Evolutionary conservation across 2,797 vertebrate species (phyloP), one percentile per base, ranked within the genome.

Genomic region (Clarias platycephalus): DNA sequence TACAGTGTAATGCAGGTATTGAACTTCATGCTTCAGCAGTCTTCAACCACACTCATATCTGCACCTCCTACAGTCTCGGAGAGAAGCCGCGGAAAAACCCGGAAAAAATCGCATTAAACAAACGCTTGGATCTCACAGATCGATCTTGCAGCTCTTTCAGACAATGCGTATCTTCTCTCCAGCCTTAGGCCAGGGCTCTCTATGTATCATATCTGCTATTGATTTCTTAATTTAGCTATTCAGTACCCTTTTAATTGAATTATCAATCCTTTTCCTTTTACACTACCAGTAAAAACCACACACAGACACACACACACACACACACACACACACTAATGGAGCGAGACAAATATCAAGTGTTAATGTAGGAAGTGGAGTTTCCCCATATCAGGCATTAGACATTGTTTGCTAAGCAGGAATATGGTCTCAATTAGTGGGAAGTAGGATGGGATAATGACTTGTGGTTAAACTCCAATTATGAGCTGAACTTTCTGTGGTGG

Each of bases 1-100:
- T 95, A 94, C 94, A 92, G 92, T 90, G 88, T 91, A 84, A 90
- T 92, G 93, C 92, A 90, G 89, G 88, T 93, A 94, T 93, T 92
- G 93, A 95, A 92, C 91, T 86, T 83, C 83, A 92, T 93, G 93
- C 91, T 93, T 95, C 93, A 94, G 94, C 93, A 94, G 88, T 91
- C 94, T 94, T 91, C 90, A 95, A 94, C 89, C 88, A 89, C 91
- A 93, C 78, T 93, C 93, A 92, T 88, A 94, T 92, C 92, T 88
- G 93, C 93, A 93, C 91, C 91, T 90, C 90, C 83, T 89, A 91
- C 88, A 81, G 84, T 88, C 92, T 91, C 91, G 86, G 88, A 28
- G 57, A 66, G 81, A 79, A 64, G 78, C 88, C 89, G 81, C 83
- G 64, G 63, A 76, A 88, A 88, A 82, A 83, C 44, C 89, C 82